Evolutionary conservation across 1,140 invertebrate genomes (phyloP).

Genomic region (Vollenhovia emeryi): DNA sequence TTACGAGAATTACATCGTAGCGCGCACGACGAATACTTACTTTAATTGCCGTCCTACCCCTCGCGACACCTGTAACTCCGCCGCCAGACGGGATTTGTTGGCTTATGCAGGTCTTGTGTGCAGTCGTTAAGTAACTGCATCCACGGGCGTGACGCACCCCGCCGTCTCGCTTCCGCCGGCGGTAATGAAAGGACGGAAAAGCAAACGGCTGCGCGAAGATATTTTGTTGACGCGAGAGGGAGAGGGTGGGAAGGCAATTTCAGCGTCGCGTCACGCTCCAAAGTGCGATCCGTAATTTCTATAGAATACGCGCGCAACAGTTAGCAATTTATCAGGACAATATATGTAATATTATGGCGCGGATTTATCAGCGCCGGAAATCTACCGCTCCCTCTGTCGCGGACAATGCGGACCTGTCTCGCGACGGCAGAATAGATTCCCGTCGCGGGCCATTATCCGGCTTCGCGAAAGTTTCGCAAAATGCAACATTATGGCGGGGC

Average conservation of each 20-base stretch:
- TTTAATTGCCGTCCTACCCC: constrained; percentile 18
- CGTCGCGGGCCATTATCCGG: background rate
- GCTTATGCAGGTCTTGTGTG: constrained; percentile 25
- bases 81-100: constrained; percentile 26
- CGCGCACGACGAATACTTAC: background rate
- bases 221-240: constrained; percentile 43
- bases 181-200: constrained; percentile 41
- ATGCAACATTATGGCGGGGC: constrained; percentile 12
- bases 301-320: constrained; percentile 30
- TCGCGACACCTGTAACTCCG: constrained; percentile 46
- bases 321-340: background rate
- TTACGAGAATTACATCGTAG: constrained; percentile 28
- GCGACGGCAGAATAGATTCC: constrained; percentile 1
- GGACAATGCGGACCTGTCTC: background rate
- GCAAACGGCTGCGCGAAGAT: constrained; percentile 28
- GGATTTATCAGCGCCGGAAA: constrained; percentile 17
- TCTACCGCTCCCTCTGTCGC: background rate
- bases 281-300: background rate
- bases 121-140: constrained; percentile 38
- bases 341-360: constrained; percentile 12
- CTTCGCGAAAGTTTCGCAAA: constrained; percentile 43
- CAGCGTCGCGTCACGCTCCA: constrained; percentile 2
- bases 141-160: background rate
- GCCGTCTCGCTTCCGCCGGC: background rate
- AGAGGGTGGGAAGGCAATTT: background rate